Evolutionary conservation across 92 coral and sea anemone species (phyloP).

Genomic region (Palythoa grandiflora): DNA sequence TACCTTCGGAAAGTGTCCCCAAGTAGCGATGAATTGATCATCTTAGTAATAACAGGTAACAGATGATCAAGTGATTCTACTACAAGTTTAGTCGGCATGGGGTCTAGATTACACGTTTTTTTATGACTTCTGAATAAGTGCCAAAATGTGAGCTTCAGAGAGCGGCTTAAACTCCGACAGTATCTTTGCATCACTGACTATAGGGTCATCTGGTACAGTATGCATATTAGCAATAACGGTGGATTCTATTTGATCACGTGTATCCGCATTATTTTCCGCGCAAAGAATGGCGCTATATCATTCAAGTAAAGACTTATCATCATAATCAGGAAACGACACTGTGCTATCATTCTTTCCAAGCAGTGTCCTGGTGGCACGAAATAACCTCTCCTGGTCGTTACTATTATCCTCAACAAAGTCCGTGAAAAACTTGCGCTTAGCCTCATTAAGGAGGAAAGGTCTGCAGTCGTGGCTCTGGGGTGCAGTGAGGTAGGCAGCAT

Average conservation of each 20-base stretch:
- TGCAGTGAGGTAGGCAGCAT: no score
- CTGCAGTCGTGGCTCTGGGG: no score
- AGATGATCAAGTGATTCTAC: no score
- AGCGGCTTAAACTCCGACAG: constrained; percentile 22
- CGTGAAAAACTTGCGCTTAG: constrained; percentile 57
- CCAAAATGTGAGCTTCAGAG: constrained; percentile 13
- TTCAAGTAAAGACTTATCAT: neutral
- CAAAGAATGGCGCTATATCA: constrained; percentile 12
- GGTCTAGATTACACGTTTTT: no score
- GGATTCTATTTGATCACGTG: constrained; percentile 34
- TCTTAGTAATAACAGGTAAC: no score
- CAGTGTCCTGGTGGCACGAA: constrained; percentile 45
- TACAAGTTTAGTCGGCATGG: no score
- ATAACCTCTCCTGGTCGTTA: constrained; percentile 43
- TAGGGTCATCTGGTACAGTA: constrained; percentile 18
- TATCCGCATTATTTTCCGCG: constrained; percentile 36
- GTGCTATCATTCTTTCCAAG: constrained; percentile 19
- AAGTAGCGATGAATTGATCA: no score
- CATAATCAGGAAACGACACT: constrained; percentile 16
- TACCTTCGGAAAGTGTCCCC: no score
- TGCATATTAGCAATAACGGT: constrained; percentile 8
- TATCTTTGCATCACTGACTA: neutral
- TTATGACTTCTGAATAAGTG: constrained; percentile 39
- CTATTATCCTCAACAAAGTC: constrained; percentile 56
- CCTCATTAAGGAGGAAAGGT: constrained; percentile 35